Conservation (phyloP, 1,140 invertebrate genomes). For the Mamestra configurata region DNA sequence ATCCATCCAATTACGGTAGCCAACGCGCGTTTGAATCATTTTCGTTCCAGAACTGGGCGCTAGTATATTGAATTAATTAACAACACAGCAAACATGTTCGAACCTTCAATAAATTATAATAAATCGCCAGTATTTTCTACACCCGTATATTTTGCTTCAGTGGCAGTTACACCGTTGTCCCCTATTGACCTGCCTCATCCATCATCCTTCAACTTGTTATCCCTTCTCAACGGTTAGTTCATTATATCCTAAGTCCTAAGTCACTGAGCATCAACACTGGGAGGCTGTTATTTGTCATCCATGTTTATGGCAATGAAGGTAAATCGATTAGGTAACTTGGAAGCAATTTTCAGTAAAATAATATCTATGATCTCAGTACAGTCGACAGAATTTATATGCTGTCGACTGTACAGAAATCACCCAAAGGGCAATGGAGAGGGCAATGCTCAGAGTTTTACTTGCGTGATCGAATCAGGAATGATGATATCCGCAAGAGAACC, state of each 20-base stretch:
- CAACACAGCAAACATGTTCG: not conserved
- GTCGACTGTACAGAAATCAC: too few relatives aligned
- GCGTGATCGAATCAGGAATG: too few relatives aligned
- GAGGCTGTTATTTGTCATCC: conserved; percentile 1
- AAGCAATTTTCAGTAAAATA: too few relatives aligned
- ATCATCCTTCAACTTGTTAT: conserved; percentile 44
- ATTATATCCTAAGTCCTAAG: conserved; percentile 42
- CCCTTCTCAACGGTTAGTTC: conserved; percentile 32
- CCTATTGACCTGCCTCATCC: conserved; percentile 41
- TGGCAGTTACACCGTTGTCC: conserved; percentile 11
- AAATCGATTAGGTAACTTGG: not conserved
- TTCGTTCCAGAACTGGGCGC: not conserved
- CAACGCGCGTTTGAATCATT: too few relatives aligned
- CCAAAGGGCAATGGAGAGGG: too few relatives aligned
- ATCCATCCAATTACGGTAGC: too few relatives aligned
- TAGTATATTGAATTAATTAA: not conserved
- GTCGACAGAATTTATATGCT: too few relatives aligned
- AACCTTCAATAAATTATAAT: conserved; percentile 15
- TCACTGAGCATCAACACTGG: conserved; percentile 10
- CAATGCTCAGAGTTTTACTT: too few relatives aligned
- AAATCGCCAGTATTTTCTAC: conserved; percentile 12
- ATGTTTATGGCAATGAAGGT: not conserved
- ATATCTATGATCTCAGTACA: not conserved
- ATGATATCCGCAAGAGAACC: too few relatives aligned
- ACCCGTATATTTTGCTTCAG: conserved; percentile 9